These are phyloP conservation scores for Brachynemurus nebulosus DNA, from an alignment of 2,888 invertebrate genomes.

Conservation along the genomic window DNA sequence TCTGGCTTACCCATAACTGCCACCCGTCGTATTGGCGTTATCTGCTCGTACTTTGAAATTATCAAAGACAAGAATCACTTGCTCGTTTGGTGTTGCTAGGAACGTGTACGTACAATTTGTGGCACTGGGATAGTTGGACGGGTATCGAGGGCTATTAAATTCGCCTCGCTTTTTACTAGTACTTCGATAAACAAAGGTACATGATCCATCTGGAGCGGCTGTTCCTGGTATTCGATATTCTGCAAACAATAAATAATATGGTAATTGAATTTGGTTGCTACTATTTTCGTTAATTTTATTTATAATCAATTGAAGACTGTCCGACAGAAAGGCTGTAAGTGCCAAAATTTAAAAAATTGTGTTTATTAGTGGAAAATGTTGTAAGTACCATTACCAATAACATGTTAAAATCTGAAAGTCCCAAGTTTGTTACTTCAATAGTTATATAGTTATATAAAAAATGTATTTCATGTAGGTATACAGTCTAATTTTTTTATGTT, in stretches of 20 bases:
- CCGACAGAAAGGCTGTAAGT: too few relatives aligned
- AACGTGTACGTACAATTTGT: conserved; percentile 91
- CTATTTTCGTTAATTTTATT: too few relatives aligned
- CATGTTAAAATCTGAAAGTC: too few relatives aligned
- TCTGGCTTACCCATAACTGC: conserved; percentile 51
- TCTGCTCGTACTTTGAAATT: conserved; percentile 82
- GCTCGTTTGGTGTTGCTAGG: conserved; percentile 72
- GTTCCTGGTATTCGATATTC: conserved; percentile 93
- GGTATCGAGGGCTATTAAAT: conserved; percentile 92
- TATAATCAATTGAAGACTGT: too few relatives aligned
- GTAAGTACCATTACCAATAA: too few relatives aligned
- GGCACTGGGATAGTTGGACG: conserved; percentile 90
- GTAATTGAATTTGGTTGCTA: too few relatives aligned
- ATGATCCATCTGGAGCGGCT: conserved; percentile 80
- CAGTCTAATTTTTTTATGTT: too few relatives aligned
- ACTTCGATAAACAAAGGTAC: conserved; percentile 83
- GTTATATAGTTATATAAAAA: too few relatives aligned
- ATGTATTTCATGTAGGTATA: too few relatives aligned
- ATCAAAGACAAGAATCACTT: conserved; percentile 82
- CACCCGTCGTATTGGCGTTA: conserved; percentile 60
- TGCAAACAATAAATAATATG: conserved; percentile 25
- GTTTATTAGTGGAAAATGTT: too few relatives aligned
- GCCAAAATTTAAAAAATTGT: too few relatives aligned
- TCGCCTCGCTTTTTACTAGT: conserved; percentile 77
- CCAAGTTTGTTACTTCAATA: too few relatives aligned